These are phyloP conservation scores for Euschistus heros DNA, from an alignment of 1,140 invertebrate species.

Conservation along the genomic window DNA sequence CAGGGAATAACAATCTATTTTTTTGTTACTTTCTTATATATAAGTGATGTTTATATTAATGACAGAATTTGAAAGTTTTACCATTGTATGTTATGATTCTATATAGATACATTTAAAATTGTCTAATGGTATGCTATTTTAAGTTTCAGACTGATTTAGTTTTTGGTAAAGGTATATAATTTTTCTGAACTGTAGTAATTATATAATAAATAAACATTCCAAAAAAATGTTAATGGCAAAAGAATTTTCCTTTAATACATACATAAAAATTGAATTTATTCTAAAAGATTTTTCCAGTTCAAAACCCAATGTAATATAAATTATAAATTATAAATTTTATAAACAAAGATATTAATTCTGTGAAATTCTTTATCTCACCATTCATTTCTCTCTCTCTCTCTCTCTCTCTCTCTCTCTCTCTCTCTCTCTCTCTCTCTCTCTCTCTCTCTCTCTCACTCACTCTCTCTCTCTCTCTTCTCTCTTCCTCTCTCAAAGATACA, in stretches of 20 bases:
- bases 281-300: not conserved
- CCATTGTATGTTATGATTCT: no score
- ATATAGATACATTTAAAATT: no score
- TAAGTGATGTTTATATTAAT: not conserved
- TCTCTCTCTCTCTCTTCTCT: not conserved
- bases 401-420: not conserved
- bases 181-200: not conserved
- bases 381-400: not conserved
- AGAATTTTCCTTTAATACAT: not conserved
- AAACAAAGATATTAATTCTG: not conserved
- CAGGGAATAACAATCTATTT: not conserved
- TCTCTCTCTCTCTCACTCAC: not conserved
- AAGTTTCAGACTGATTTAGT: not conserved
- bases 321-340: not conserved
- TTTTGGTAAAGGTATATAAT: not conserved
- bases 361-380: not conserved
- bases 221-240: not conserved
- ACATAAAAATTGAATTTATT: not conserved
- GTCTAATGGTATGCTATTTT: not conserved
- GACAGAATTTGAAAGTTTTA: not conserved
- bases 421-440: not conserved
- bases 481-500: no score
- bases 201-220: not conserved
- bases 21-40: not conserved
- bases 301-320: not conserved